A percentile compares a stretch with the other conserved stretches of the same genome.
phyloP scores from a whole-genome alignment of 2,113 vertebrate species.

The Anoura caudifer region DNA sequence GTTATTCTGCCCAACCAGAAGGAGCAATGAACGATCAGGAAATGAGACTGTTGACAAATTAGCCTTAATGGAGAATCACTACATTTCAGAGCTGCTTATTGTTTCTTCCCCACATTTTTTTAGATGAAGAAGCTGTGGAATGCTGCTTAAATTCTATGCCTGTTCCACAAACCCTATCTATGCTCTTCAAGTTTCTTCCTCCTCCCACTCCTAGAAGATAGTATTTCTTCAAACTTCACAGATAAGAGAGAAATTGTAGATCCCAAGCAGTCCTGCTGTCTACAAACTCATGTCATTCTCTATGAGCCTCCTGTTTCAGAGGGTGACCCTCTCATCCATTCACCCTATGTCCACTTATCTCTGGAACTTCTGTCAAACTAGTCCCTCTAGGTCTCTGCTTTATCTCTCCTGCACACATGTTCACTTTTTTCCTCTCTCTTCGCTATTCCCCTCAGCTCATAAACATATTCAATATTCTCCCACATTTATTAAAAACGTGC shows the following conservation, averaged over 20 bases:
- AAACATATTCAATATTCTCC: background rate
- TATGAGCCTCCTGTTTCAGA: background rate
- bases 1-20: background rate
- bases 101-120: background rate
- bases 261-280: background rate
- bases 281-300: background rate
- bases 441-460: background rate
- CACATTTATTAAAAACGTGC: background rate
- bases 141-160: background rate
- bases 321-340: background rate
- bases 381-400: background rate
- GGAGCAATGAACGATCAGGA: background rate
- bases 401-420: background rate
- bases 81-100: background rate
- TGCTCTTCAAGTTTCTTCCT: background rate
- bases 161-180: background rate
- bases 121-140: background rate
- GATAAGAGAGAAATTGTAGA: background rate
- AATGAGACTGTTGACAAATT: background rate
- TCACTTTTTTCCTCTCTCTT: background rate
- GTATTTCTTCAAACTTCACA: background rate
- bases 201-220: background rate
- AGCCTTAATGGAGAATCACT: background rate
- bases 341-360: background rate
- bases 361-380: background rate